Evolutionary conservation across 23 tunicate genomes (phyloP).

Genomic region (Oikopleura dioica): DNA sequence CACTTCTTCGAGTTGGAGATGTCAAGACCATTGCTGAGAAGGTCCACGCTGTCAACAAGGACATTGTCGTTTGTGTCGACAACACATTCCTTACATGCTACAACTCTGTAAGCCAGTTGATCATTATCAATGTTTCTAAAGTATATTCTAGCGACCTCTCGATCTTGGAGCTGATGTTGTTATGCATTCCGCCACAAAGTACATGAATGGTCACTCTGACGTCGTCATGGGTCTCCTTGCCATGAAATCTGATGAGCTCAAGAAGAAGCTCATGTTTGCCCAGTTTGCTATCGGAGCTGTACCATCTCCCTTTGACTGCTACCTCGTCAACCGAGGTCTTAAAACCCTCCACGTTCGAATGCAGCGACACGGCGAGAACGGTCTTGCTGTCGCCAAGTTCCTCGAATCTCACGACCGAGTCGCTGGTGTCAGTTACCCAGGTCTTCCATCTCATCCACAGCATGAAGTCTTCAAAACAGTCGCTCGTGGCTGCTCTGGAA

Average conservation of each 20-base stretch:
- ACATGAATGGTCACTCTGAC: slow-evolving; percentile 97
- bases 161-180: slow-evolving; percentile 62
- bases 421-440: slow-evolving; percentile 48
- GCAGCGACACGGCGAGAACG: slow-evolving; percentile 76
- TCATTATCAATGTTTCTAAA: not conserved
- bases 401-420: slow-evolving; percentile 33
- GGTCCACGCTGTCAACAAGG: slow-evolving; percentile 19
- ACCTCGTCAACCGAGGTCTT: slow-evolving; percentile 60
- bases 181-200: slow-evolving; percentile 78
- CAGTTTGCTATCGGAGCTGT: slow-evolving; percentile 92
- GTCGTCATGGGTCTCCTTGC: slow-evolving; percentile 85
- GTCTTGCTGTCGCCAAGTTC: slow-evolving; percentile 45
- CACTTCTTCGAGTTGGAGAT: slow-evolving; percentile 76
- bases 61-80: slow-evolving; percentile 43
- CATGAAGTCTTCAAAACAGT: slow-evolving; percentile 54
- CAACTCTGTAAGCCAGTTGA: slow-evolving; percentile 27
- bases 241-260: slow-evolving; percentile 27
- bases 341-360: slow-evolving; percentile 83
- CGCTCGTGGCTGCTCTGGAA: slow-evolving; percentile 96
- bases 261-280: slow-evolving; percentile 32
- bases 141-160: slow-evolving; percentile 46
- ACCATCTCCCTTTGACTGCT: slow-evolving; percentile 91
- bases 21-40: slow-evolving; percentile 33
- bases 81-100: slow-evolving; percentile 88
- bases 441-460: slow-evolving; percentile 76